Evolutionary conservation across 2,888 invertebrate genomes (phyloP).

Genomic region (Lissocephala sabroskyi): DNA sequence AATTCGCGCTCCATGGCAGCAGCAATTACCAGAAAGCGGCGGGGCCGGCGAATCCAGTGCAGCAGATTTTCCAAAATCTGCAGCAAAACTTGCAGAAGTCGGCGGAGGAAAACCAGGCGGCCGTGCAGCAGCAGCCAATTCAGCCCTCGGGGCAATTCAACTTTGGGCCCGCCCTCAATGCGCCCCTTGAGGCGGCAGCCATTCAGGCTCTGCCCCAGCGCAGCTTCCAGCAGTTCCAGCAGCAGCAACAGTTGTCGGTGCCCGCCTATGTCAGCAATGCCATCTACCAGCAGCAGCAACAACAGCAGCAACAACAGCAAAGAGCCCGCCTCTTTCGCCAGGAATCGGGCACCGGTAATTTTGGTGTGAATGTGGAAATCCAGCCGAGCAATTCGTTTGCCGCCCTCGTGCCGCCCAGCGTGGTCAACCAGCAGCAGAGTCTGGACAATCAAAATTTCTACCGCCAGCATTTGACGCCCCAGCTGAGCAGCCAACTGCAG

Average conservation of each 20-base stretch:
- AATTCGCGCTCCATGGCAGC: slow-evolving; percentile 49
- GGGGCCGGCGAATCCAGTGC: slow-evolving; percentile 52
- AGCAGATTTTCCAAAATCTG: slow-evolving; percentile 64
- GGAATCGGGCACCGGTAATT: slow-evolving; percentile 77
- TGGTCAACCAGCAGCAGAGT: slow-evolving; percentile 45
- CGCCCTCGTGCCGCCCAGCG: slow-evolving; percentile 20
- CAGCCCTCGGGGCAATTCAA: slow-evolving; percentile 68
- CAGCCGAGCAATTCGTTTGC: slow-evolving; percentile 54
- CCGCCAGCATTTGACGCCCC: slow-evolving; percentile 65
- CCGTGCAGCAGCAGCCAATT: slow-evolving; percentile 37
- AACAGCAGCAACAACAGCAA: slow-evolving; percentile 56
- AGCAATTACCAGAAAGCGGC: slow-evolving; percentile 44
- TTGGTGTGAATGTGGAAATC: slow-evolving; percentile 74
- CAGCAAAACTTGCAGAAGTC: slow-evolving; percentile 57
- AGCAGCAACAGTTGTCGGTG: slow-evolving; percentile 48
- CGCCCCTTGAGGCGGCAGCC: slow-evolving; percentile 48
- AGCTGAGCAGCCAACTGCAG: slow-evolving; percentile 65
- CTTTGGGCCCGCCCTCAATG: slow-evolving; percentile 51
- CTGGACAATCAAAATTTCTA: slow-evolving; percentile 69
- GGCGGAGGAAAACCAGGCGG: slow-evolving; percentile 37
- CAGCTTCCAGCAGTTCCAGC: slow-evolving; percentile 56
- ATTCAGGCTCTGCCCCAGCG: slow-evolving; percentile 58
- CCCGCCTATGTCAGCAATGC: slow-evolving; percentile 56
- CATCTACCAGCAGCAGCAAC: slow-evolving; percentile 44
- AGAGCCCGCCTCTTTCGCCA: slow-evolving; percentile 74